phyloP scores from a whole-genome alignment of 2,888 invertebrate genomes.

The Esperia sulphurella region DNA sequence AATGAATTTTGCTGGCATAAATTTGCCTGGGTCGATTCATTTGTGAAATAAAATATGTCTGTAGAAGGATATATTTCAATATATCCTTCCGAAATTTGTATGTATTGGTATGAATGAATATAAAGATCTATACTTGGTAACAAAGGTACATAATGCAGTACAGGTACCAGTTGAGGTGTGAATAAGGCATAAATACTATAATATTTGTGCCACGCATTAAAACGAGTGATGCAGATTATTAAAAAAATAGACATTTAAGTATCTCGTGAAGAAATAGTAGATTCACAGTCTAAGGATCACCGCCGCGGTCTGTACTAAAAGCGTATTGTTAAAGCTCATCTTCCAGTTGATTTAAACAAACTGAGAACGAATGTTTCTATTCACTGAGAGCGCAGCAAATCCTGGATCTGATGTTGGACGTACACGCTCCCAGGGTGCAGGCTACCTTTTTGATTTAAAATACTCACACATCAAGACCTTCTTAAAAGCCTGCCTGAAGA shows the following conservation, averaged over 20 bases:
- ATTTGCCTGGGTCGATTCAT: too few species aligned
- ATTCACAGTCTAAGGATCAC: slow-evolving; percentile 12
- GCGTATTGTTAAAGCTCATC: slow-evolving; percentile 51
- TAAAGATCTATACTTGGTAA: too few species aligned
- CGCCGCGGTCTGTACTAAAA: slow-evolving; percentile 31
- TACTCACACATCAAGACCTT: slow-evolving; percentile 90
- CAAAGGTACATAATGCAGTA: neutral
- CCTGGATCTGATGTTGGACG: slow-evolving; percentile 70
- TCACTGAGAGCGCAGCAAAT: slow-evolving; percentile 69
- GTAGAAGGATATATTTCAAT: too few species aligned
- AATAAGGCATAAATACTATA: slow-evolving; percentile 9
- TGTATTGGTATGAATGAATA: too few species aligned
- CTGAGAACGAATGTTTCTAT: slow-evolving; percentile 66
- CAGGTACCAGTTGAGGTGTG: slow-evolving; percentile 12
- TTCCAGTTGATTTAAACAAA: slow-evolving; percentile 47
- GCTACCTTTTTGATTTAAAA: slow-evolving; percentile 73
- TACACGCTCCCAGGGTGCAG: slow-evolving; percentile 74
- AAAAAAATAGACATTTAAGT: slow-evolving; percentile 17
- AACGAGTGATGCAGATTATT: slow-evolving; percentile 13
- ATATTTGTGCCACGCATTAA: slow-evolving; percentile 19
- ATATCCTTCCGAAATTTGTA: too few species aligned
- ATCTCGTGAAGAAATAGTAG: slow-evolving; percentile 10
- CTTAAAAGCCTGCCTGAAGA: slow-evolving; percentile 94
- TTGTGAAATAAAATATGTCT: too few species aligned
- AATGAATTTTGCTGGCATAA: too few species aligned